phyloP scores from a whole-genome alignment of 2,113 vertebrate genomes.

The Sorex fumeus region DNA sequence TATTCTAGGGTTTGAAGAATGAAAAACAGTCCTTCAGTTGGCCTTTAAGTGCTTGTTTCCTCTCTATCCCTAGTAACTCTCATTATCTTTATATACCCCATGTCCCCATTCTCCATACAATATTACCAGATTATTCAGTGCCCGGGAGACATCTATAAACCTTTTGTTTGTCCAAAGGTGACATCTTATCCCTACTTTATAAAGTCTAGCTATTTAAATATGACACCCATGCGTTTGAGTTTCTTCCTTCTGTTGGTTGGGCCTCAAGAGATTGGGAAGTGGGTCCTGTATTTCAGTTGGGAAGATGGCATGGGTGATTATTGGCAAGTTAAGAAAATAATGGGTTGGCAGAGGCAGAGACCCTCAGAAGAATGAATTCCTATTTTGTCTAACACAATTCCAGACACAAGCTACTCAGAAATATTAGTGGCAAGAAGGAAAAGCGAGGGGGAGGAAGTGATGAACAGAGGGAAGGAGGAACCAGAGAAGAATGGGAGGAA shows the following conservation, averaged over 20 bases:
- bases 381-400: neutral
- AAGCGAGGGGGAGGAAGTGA: neutral
- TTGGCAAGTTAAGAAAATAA: neutral
- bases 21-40: neutral
- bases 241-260: neutral
- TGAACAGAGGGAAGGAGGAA: neutral
- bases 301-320: neutral
- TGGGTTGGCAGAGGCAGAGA: neutral
- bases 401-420: neutral
- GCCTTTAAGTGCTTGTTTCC: neutral
- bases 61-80: neutral
- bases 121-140: neutral
- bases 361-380: neutral
- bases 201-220: neutral
- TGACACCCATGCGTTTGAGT: neutral
- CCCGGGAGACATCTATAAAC: neutral
- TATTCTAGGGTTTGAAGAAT: neutral
- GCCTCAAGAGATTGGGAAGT: neutral
- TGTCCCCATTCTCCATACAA: neutral
- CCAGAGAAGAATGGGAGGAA: neutral
- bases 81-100: rapidly evolving
- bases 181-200: neutral
- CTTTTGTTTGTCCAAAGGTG: neutral
- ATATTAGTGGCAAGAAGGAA: neutral
- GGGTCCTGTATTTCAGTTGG: neutral